phyloP scores from a whole-genome alignment of 1,140 invertebrate species.

The Pristionchus pacificus region DNA sequence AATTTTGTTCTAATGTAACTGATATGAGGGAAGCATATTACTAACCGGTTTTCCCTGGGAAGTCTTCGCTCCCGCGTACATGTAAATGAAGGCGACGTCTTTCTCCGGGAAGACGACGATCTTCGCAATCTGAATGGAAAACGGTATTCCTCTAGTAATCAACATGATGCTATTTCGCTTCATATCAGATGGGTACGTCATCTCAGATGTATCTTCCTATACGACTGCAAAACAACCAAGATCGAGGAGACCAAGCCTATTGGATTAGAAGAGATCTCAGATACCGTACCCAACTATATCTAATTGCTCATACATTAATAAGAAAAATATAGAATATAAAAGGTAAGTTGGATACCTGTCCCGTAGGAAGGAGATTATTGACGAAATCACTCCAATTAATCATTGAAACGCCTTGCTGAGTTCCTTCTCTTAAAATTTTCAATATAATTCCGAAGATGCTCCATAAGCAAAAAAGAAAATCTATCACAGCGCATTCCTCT shows the following conservation, averaged over 20 bases:
- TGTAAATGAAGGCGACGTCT: constrained; percentile 38
- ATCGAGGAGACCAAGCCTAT: too few relatives aligned
- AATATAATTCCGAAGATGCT: background rate
- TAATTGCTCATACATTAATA: too few relatives aligned
- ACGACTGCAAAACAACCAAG: too few relatives aligned
- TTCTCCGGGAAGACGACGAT: constrained; percentile 44
- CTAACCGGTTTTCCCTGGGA: constrained; percentile 18
- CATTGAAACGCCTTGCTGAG: constrained; percentile 5
- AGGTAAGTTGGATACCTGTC: too few relatives aligned
- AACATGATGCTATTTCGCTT: too few relatives aligned
- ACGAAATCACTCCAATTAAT: constrained; percentile 44
- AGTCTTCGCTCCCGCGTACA: constrained; percentile 28
- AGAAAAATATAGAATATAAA: too few relatives aligned
- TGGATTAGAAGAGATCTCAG: background rate
- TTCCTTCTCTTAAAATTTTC: background rate
- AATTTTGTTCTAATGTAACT: too few relatives aligned
- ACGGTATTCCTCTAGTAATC: background rate
- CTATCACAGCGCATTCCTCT: background rate
- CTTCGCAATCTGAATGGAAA: constrained; percentile 33
- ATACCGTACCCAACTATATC: constrained; percentile 17
- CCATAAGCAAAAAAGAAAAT: background rate
- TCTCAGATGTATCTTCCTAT: too few relatives aligned
- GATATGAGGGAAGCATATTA: too few relatives aligned
- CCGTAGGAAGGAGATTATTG: constrained; percentile 42
- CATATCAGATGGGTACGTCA: too few relatives aligned